phyloP scores from a whole-genome alignment of 1,140 invertebrate species.

The Leguminivora glycinivorella region DNA sequence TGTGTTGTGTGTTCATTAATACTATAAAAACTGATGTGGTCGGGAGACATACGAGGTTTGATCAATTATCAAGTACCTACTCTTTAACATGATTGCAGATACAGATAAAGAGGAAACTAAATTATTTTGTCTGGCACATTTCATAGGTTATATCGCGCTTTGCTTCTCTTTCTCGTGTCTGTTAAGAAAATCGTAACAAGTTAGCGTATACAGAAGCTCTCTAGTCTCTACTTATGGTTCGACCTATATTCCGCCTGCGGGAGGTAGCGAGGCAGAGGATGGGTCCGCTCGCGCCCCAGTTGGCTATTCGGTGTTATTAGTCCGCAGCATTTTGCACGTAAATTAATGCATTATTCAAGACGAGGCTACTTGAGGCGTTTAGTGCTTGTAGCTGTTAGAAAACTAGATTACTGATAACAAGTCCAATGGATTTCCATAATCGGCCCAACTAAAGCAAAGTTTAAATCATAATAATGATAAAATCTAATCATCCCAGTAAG shows the following conservation, averaged over 20 bases:
- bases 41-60: neutral
- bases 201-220: neutral
- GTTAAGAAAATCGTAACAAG: neutral
- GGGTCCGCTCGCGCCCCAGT: constrained; percentile 4
- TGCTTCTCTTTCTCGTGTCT: neutral
- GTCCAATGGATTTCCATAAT: no score
- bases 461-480: neutral
- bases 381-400: neutral
- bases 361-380: neutral
- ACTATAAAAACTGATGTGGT: neutral
- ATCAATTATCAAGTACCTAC: neutral
- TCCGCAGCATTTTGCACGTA: constrained; percentile 2
- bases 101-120: neutral
- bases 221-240: neutral
- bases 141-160: neutral
- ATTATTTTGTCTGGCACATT: neutral
- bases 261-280: constrained; percentile 15
- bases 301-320: constrained; percentile 5
- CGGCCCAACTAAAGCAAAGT: neutral
- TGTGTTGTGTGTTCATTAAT: constrained; percentile 16
- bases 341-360: constrained; percentile 1
- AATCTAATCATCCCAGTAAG: neutral
- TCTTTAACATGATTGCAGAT: neutral
- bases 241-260: constrained; percentile 19
- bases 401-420: neutral